Evolutionary conservation across 2,113 vertebrate genomes (phyloP).

Genomic region (Scopus umbretta): DNA sequence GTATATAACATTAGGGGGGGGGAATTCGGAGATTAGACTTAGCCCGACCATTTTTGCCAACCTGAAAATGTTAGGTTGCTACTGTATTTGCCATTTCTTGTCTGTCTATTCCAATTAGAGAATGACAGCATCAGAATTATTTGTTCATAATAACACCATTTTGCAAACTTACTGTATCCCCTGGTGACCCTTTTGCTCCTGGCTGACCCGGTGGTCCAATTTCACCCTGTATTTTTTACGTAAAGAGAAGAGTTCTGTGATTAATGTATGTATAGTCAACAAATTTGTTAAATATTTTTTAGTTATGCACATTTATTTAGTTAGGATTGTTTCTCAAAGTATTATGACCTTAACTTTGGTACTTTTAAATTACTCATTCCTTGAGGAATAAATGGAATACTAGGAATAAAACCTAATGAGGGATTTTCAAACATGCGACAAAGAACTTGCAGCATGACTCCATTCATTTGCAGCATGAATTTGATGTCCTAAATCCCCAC

Average conservation of each 20-base stretch:
- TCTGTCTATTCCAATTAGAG: not conserved
- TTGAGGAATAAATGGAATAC: not conserved
- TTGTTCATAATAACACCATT: not conserved
- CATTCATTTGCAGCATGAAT: not conserved
- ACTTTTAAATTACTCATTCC: not conserved
- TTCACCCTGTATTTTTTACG: slow-evolving; percentile 72
- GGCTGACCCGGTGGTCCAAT: slow-evolving; percentile 67
- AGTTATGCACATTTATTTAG: not conserved
- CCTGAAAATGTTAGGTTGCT: not conserved
- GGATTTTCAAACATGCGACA: not conserved
- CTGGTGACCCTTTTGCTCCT: slow-evolving; percentile 72
- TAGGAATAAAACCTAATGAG: not conserved
- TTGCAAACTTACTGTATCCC: slow-evolving; percentile 67
- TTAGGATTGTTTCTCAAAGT: not conserved
- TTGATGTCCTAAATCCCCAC: not conserved
- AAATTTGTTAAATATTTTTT: not conserved
- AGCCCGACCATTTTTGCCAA: not conserved
- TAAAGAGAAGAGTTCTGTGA: not conserved
- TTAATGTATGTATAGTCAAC: not conserved
- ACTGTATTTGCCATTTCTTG: not conserved
- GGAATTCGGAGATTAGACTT: not conserved
- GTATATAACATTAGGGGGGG: not conserved
- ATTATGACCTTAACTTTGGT: not conserved
- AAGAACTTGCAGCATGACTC: not conserved
- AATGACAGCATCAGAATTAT: not conserved